Evolutionary conservation across 1,140 invertebrate genomes (phyloP), one percentile per base, ranked within the genome.

Genomic region (Muscidifurax raptorellus): DNA sequence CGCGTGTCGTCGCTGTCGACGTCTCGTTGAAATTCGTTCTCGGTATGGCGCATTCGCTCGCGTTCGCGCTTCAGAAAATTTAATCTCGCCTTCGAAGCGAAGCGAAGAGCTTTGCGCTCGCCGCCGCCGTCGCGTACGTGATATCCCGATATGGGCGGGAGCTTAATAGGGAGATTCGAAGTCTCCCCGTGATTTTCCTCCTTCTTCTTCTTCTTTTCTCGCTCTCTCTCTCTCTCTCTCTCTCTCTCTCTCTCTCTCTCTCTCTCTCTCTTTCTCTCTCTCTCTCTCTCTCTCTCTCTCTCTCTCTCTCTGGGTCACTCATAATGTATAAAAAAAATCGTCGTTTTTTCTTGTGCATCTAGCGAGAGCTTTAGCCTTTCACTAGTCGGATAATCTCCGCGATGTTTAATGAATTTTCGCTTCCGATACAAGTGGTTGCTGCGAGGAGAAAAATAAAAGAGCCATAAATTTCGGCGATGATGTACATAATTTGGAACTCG

Each of bases 81-180:
- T 84, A 83, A 84, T 79, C 76, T 84, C 36, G 75, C 40, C 47
- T 64, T 27, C 36, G 52, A 44, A 32, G 47, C 25, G n/a, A 28
- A 40, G 67, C 28, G 72, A 83, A 36, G 40, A 40, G 74, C 75
- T 64, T 18, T 5, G 28, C 30, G 30, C 71, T 66, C 64, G 79
- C 25, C 82, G 67, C 36, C 74, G 9, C n/a, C 64, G 5, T 25
- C 10, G 47, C 36, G 52, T 80, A 80, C 78, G 71, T 75, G 77
- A 80, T 76, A 80, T 67, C 28, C 78, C 83, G 83, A 84, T 84
- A 75, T 66, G 77, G 77, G 83, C 52, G 44, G 47, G 59, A 66
- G 67, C 83, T 83, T 80, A 80, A 74, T 84, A 72, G 76, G 83
- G 27, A 84, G 36, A 84, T 66, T 80, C 36, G 27, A 80, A 80